Evolutionary conservation across 2,113 vertebrate species (phyloP).

Genomic region (Rhombomys opimus): DNA sequence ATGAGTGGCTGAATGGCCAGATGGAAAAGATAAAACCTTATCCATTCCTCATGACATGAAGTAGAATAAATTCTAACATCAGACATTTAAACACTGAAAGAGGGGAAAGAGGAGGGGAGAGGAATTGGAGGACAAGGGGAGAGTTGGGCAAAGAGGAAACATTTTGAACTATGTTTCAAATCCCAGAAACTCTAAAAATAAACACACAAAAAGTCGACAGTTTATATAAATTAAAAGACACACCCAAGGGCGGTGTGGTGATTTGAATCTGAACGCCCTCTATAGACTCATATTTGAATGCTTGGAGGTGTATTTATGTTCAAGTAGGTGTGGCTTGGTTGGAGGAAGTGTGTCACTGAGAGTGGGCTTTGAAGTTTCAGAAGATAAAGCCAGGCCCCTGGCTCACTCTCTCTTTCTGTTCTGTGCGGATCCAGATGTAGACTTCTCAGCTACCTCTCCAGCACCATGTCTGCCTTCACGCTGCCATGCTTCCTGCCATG

Average conservation of each 20-base stretch:
- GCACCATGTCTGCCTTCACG: neutral
- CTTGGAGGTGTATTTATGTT: neutral
- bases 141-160: neutral
- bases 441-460: neutral
- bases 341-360: neutral
- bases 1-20: slow-evolving; percentile 23
- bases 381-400: neutral
- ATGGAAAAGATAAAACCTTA: slow-evolving; percentile 60
- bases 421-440: neutral
- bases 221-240: neutral
- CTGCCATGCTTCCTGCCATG: neutral
- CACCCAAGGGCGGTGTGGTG: neutral
- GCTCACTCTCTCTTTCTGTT: neutral
- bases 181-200: neutral
- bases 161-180: slow-evolving; percentile 3
- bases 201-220: neutral
- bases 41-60: slow-evolving; percentile 20
- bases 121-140: too few relatives aligned
- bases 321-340: neutral
- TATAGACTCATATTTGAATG: neutral
- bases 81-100: neutral
- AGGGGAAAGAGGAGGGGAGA: accelerated
- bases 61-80: slow-evolving; percentile 59
- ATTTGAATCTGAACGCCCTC: neutral
- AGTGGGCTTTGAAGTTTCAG: neutral